These are phyloP conservation scores for Colossoma macropomum DNA, from an alignment of 2,113 vertebrate species.

Conservation along the genomic window DNA sequence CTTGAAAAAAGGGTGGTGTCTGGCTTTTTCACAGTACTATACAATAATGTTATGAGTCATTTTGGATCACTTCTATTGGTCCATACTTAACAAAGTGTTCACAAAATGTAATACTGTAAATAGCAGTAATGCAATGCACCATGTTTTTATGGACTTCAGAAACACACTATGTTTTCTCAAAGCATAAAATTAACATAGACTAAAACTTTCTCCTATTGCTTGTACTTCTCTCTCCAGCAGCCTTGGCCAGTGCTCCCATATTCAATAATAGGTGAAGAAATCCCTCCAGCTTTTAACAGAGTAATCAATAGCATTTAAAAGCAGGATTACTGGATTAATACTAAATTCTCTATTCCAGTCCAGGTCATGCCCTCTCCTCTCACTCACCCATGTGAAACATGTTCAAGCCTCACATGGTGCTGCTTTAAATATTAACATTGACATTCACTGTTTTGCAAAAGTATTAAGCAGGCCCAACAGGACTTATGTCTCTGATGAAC, in stretches of 20 bases:
- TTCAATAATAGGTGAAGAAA: constrained; percentile 8
- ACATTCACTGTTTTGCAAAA: background rate
- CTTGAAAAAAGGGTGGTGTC: no score
- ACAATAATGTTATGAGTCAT: background rate
- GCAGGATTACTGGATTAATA: background rate
- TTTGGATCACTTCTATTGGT: background rate
- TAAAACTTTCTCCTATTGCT: no score
- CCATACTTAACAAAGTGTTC: no score
- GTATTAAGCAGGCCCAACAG: background rate
- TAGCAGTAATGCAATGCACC: background rate
- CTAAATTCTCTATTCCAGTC: background rate
- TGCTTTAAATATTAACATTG: constrained; percentile 2
- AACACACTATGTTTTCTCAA: background rate
- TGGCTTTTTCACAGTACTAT: background rate
- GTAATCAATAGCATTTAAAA: background rate
- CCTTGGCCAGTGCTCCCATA: background rate
- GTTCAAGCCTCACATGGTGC: background rate
- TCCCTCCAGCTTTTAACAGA: constrained; percentile 1
- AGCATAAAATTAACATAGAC: background rate
- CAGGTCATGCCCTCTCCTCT: constrained; percentile 11
- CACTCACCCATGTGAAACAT: background rate
- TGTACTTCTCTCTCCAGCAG: background rate
- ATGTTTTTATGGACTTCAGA: background rate
- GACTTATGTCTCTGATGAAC: background rate
- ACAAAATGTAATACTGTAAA: background rate